A percentile compares a stretch with the other conserved stretches of the same genome.
Evolutionary conservation across 2,888 invertebrate species (phyloP).

Genomic region (Drosophila setosimentum): DNA sequence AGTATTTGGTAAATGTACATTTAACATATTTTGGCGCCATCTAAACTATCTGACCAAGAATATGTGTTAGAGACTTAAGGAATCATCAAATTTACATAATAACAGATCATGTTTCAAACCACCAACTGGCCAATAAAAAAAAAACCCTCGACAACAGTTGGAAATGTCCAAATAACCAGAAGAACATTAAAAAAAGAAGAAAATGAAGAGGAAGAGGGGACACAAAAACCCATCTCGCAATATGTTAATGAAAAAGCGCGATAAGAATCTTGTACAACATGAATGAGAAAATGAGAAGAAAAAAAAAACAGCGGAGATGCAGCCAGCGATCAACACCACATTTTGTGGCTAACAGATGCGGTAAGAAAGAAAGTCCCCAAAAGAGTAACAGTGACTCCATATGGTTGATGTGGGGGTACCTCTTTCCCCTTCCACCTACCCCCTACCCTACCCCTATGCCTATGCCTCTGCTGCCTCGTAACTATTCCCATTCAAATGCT

Average conservation of each 20-base stretch:
- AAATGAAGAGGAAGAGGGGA: conserved; percentile 23
- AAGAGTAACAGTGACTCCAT: conserved; percentile 43
- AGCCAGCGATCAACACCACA: conserved; percentile 66
- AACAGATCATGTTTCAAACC: conserved; percentile 72
- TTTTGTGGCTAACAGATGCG: conserved; percentile 64
- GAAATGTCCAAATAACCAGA: conserved; percentile 58
- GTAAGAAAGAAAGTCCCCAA: conserved; percentile 66
- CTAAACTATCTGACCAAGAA: conserved; percentile 36
- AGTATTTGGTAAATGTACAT: conserved; percentile 18
- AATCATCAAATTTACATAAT: conserved; percentile 81
- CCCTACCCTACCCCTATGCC: background rate
- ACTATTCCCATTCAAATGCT: conserved; percentile 9
- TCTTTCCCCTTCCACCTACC: background rate
- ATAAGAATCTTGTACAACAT: conserved; percentile 80
- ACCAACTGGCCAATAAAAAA: conserved; percentile 43
- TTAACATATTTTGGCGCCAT: conserved; percentile 73
- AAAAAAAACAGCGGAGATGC: conserved; percentile 22
- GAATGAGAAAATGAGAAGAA: conserved; percentile 73
- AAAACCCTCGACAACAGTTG: conserved; percentile 68
- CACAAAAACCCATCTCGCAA: conserved; percentile 54
- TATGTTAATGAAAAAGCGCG: conserved; percentile 79
- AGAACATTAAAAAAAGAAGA: conserved; percentile 47
- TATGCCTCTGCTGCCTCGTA: background rate
- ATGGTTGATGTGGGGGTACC: conserved; percentile 52
- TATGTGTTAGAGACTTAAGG: conserved; percentile 75